Base-by-base conservation (phyloP, 2,888 invertebrate genomes). In the Nectonema munidae region DNA sequence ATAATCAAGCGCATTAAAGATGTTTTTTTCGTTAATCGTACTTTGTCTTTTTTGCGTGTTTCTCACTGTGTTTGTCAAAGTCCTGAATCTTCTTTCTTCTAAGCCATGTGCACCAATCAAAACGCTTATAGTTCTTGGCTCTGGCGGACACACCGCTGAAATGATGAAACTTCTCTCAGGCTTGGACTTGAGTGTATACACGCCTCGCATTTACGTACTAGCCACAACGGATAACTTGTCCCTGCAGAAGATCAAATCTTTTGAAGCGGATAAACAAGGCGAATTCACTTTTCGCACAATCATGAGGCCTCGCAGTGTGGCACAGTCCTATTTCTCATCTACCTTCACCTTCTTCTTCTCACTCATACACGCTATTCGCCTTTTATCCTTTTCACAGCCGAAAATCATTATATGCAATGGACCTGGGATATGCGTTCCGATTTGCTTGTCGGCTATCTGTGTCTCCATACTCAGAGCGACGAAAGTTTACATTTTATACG, bases 101-200 rank as follows among this genome's bases (percentile, higher is more conserved):
- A n/a, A n/a, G n/a, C n/a, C n/a, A n/a, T n/a, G n/a, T n/a, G n/a
- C n/a, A n/a, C 35, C 35, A 6, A n/a, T 39, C 6, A 41, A 21
- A 14, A 15, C 44, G 17, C 39, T 42, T 17, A 41, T 39, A 2
- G 44, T 48, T 39, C 39, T 46, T 14, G 46, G 46, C 28, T 45
- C 71, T 45, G 79, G 77, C 40, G 79, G 79, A 1, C 89, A 95
- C 52, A 89, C 89, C 1, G 68, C 71, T n/a, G 89, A 95, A 62
- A 70, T 95, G 63, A 52, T 83, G 37, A 62, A 67, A 43, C 59
- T 86, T 29, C 53, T 71, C 3, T 57, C 63, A 44, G 59, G 61
- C 19, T 51, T 83, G 32, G 61, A 67, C 46, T 13, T 11, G 3
- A 48, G 54, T 2, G 63, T 62, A 47, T 77, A 72, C 51, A 54